phyloP scores from a whole-genome alignment of 2,113 vertebrate species.

The Alces alces region DNA sequence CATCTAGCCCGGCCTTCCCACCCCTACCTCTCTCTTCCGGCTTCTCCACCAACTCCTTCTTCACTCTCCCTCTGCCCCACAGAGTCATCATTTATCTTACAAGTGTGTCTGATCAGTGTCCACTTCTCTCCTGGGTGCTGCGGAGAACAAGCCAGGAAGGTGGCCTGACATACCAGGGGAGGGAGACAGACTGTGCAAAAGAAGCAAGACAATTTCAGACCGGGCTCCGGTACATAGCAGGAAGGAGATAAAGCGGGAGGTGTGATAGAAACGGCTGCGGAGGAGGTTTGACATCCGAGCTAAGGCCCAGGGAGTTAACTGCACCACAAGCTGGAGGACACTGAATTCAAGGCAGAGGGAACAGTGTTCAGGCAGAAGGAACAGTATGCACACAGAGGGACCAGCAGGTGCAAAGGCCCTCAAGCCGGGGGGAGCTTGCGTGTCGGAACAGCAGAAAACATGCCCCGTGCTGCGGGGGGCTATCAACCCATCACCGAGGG shows the following conservation, averaged over 20 bases:
- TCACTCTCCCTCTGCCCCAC: background rate
- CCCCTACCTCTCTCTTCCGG: background rate
- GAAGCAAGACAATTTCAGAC: background rate
- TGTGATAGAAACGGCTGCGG: fast-evolving
- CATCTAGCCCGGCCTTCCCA: background rate
- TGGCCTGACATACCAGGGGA: background rate
- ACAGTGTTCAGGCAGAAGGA: background rate
- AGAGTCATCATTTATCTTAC: background rate
- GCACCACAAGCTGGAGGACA: background rate
- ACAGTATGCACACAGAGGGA: background rate
- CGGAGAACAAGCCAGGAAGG: background rate
- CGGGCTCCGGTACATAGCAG: background rate
- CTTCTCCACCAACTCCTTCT: background rate
- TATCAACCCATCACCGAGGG: background rate
- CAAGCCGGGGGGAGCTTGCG: background rate
- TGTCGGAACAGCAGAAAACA: background rate
- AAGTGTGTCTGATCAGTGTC: background rate
- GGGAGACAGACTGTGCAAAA: background rate
- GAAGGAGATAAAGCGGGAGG: background rate
- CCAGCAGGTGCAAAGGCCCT: background rate
- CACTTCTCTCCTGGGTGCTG: background rate
- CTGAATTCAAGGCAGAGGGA: background rate
- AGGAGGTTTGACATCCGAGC: background rate
- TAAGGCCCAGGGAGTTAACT: background rate
- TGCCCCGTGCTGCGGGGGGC: background rate